phyloP scores from a whole-genome alignment of 2,888 invertebrate species.

The Chaitophorus viminalis region DNA sequence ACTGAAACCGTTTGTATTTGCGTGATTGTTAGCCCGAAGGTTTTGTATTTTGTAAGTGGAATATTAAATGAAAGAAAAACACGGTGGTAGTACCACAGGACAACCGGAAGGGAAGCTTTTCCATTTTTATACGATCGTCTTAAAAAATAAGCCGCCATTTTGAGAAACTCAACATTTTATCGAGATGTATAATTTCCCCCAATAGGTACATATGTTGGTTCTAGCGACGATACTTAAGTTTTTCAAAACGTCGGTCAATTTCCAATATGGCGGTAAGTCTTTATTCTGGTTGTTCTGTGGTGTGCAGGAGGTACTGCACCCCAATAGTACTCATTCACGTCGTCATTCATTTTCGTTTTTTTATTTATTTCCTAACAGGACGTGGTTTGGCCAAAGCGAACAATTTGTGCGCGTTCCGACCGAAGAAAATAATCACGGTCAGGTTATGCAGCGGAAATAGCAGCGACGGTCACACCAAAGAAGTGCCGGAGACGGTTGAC shows the following conservation, averaged over 20 bases:
- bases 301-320: background rate
- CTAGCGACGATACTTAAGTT: too few relatives aligned
- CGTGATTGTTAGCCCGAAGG: background rate
- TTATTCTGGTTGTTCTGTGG: background rate
- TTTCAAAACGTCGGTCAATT: too few relatives aligned
- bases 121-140: too few relatives aligned
- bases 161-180: too few relatives aligned
- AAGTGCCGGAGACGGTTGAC: background rate
- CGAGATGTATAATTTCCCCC: too few relatives aligned
- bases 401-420: constrained; percentile 8
- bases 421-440: background rate
- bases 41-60: background rate
- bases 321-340: background rate
- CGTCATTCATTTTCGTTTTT: background rate
- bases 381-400: constrained; percentile 7
- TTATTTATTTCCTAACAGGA: background rate
- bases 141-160: too few relatives aligned
- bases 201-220: too few relatives aligned
- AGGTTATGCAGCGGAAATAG: background rate
- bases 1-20: background rate
- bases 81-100: background rate
- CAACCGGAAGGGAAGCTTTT: background rate
- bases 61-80: background rate
- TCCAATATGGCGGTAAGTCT: too few relatives aligned
- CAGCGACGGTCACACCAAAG: background rate